Evolutionary conservation across 2,113 vertebrate species (phyloP), one percentile per base, ranked within the genome.

Genomic region (Delphinapterus leucas): DNA sequence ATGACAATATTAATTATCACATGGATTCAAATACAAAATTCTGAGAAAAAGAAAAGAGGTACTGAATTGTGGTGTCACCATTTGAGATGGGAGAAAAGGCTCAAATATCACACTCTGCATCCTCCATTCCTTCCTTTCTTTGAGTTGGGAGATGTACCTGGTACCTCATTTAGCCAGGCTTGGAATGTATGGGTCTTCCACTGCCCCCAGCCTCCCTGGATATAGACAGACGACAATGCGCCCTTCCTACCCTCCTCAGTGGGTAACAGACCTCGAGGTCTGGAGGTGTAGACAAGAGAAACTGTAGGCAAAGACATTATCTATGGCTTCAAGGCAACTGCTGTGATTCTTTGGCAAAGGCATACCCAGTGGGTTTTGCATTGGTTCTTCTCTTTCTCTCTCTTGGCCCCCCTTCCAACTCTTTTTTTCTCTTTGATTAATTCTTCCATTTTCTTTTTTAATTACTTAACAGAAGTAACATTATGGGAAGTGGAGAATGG

Each of bases 381-480:
- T 0, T 26, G 25, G 31, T 33, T 25, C 61, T 15, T 49, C 41
- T 28, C 25, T 44, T n/a, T 49, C 33, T 6, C 17, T 11, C 12
- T 31, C 1, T 28, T 5, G 25, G 6, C 28, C 23, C 4, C 65
- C 44, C 0, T 2, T 10, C 31, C 25, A 28, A 71, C 41, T 53
- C 20, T 65, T 47, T 15, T 68, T 53, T 33, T 28, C 61, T 33
- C 17, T 65, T 33, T 67, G 15, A 25, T 14, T 38, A 71, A 68
- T 25, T 61, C 8, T 41, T 79, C 44, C 36, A 79, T 58, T 76
- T 92, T 82, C 36, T 38, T 63, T n/a, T 53, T 81, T 77, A 90
- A 31, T 93, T 41, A 49, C 49, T 97, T 87, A 55, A 18, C 49
- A 55, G 38, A 73, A 84, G 60, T 47, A 21, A 80, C 44, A 41